phyloP scores from a whole-genome alignment of 2,888 invertebrate species.

The Cataglyphis albicans region DNA sequence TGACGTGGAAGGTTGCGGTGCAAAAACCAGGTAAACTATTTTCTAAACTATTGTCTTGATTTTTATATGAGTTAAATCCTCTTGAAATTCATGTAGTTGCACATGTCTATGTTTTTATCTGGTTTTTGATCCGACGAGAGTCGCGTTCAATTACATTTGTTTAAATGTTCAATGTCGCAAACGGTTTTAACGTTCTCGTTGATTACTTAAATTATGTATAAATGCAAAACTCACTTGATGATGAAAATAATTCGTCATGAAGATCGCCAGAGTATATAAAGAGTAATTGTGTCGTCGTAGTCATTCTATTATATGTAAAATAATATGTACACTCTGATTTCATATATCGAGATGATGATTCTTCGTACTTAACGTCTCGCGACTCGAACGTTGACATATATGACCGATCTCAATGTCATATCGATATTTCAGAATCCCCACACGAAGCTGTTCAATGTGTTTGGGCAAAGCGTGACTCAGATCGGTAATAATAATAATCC shows the following conservation, averaged over 20 bases:
- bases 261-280: too few relatives aligned
- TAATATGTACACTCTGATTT: background rate
- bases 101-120: conserved; percentile 58
- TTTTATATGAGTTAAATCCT: background rate
- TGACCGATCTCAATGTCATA: conserved; percentile 69
- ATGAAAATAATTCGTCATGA: background rate
- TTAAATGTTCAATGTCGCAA: background rate
- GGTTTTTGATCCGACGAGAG: conserved; percentile 63
- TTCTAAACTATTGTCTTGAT: conserved; percentile 13
- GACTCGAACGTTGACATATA: conserved; percentile 20
- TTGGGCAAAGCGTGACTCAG: conserved; percentile 32
- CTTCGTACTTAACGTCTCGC: background rate
- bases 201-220: background rate
- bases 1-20: conserved; percentile 58
- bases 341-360: background rate
- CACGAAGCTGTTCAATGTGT: conserved; percentile 40
- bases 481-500: conserved; percentile 53
- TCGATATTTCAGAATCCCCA: conserved; percentile 70
- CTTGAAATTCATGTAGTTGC: background rate
- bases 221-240: conserved; percentile 24
- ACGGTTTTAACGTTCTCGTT: background rate
- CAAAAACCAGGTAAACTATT: conserved; percentile 73
- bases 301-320: background rate
- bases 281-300: background rate
- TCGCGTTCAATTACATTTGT: background rate